A percentile compares a stretch with the other conserved stretches of the same genome.
Evolutionary conservation across 2,888 invertebrate species (phyloP).

Genomic region (Agrypnus murinus): DNA sequence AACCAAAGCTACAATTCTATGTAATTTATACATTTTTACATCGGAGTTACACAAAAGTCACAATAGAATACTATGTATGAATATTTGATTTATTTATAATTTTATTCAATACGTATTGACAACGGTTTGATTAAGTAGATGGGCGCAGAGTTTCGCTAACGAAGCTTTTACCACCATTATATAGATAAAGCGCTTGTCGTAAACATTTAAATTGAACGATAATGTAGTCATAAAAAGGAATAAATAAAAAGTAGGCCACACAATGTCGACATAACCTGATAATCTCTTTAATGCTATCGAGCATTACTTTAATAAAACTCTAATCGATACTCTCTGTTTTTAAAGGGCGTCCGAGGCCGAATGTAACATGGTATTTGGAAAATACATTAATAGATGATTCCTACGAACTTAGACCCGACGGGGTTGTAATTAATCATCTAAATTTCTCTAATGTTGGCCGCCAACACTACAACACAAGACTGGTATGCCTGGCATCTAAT

Average conservation of each 20-base stretch:
- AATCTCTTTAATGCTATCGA: too few relatives aligned
- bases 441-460: constrained; percentile 87
- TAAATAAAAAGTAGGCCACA: background rate
- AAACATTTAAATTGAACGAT: constrained; percentile 36
- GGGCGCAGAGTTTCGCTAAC: constrained; percentile 39
- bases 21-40: too few relatives aligned
- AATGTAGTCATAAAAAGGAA: constrained; percentile 21
- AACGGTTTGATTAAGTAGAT: constrained; percentile 47
- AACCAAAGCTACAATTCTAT: too few relatives aligned
- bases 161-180: constrained; percentile 46
- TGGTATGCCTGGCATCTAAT: constrained; percentile 91
- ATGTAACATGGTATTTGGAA: constrained; percentile 90
- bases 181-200: constrained; percentile 43
- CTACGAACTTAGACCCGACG: constrained; percentile 81
- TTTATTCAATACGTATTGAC: constrained; percentile 53
- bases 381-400: constrained; percentile 90
- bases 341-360: constrained; percentile 84
- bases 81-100: constrained; percentile 56
- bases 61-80: too few relatives aligned
- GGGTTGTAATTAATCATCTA: constrained; percentile 85
- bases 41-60: too few relatives aligned
- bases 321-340: constrained; percentile 35
- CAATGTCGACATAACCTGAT: too few relatives aligned
- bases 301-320: background rate
- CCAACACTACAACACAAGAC: constrained; percentile 87